These are phyloP conservation scores for Callionymus lyra DNA, from an alignment of 2,113 vertebrate genomes.

Conservation along the genomic window DNA sequence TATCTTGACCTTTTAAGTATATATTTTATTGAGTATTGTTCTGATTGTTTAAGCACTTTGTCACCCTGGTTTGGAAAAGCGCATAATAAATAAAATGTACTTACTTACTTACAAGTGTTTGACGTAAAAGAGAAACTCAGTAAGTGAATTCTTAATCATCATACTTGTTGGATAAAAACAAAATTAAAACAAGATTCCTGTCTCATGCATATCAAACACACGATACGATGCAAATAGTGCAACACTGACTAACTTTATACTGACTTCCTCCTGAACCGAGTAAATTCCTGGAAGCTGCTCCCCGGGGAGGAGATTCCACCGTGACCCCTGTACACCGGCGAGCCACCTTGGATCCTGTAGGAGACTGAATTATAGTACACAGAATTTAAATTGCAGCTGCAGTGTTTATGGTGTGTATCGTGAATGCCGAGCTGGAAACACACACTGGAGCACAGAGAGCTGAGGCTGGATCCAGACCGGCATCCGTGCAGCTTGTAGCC, in stretches of 20 bases:
- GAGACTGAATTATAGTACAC: constrained; percentile 80
- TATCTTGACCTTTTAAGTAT: too few relatives aligned
- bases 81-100: too few relatives aligned
- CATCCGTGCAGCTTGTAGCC: constrained; percentile 26
- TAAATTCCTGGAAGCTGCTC: constrained; percentile 67
- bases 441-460: constrained; percentile 75
- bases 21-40: too few relatives aligned
- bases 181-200: too few relatives aligned
- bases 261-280: constrained; percentile 74
- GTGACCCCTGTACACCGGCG: constrained; percentile 70
- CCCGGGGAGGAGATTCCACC: constrained; percentile 74
- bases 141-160: too few relatives aligned
- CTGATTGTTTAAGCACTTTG: too few relatives aligned
- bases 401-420: constrained; percentile 59
- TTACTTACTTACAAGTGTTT: too few relatives aligned
- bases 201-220: too few relatives aligned
- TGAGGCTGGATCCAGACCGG: constrained; percentile 45
- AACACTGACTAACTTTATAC: constrained; percentile 58
- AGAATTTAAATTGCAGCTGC: constrained; percentile 69
- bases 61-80: too few relatives aligned
- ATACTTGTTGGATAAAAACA: too few relatives aligned
- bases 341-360: constrained; percentile 71
- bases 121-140: too few relatives aligned
- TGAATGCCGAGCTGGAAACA: constrained; percentile 74
- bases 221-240: too few relatives aligned